Conservation (phyloP, 2,113 vertebrate species). For the Seriola aureovittata region DNA sequence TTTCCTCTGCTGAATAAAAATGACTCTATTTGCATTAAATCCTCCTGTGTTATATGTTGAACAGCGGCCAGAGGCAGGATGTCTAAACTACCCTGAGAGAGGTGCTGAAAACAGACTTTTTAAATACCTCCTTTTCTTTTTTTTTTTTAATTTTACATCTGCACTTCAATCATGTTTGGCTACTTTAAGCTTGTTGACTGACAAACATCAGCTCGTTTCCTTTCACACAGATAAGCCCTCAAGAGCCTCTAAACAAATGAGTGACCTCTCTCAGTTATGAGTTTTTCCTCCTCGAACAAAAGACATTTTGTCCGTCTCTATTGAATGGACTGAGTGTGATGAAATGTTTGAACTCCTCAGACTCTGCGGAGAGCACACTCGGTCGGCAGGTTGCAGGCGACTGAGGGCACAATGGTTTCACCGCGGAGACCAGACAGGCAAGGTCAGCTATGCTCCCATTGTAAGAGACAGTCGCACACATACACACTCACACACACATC, state of each 20-base stretch:
- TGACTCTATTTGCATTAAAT: background rate
- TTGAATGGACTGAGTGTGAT: constrained; percentile 33
- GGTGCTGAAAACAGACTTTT: background rate
- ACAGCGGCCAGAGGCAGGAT: constrained; percentile 5
- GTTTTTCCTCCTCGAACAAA: constrained; percentile 62
- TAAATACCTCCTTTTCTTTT: background rate
- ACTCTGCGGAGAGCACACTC: background rate
- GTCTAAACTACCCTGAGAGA: constrained; percentile 12
- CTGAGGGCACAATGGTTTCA: constrained; percentile 52
- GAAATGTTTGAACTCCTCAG: constrained; percentile 69
- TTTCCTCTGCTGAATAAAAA: constrained; percentile 1
- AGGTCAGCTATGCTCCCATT: constrained; percentile 61
- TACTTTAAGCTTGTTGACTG: constrained; percentile 35
- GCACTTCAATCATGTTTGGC: background rate
- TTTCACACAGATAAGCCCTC: constrained; percentile 23
- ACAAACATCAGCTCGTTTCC: constrained; percentile 60
- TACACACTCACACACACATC: constrained; percentile 5
- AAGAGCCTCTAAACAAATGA: constrained; percentile 46
- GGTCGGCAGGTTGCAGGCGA: constrained; percentile 53
- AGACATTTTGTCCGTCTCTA: constrained; percentile 50
- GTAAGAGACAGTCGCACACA: constrained; percentile 17
- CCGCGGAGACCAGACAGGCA: constrained; percentile 70
- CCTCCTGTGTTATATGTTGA: background rate
- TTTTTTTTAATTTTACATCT: constrained; percentile 18
- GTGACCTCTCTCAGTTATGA: constrained; percentile 56